A percentile compares a stretch with the other conserved stretches of the same genome.
phyloP scores from a whole-genome alignment of 2,113 vertebrate species.

The Hydropotes inermis region DNA sequence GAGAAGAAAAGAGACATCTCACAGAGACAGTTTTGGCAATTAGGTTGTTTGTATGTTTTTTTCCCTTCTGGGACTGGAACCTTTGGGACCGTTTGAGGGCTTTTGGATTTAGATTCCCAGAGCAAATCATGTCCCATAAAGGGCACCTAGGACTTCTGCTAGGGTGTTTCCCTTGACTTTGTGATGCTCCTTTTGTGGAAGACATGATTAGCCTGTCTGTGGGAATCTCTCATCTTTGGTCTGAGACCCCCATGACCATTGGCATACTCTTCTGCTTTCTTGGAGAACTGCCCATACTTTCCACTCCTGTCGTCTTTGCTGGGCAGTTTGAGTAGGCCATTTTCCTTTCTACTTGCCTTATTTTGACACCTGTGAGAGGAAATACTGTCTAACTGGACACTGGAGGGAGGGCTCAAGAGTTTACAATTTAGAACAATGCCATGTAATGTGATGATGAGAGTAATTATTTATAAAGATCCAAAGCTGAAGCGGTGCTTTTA shows the following conservation, averaged over 20 bases:
- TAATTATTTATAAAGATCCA: conserved; percentile 58
- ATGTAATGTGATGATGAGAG: conserved; percentile 42
- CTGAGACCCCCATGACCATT: not conserved
- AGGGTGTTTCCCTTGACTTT: not conserved
- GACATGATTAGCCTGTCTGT: not conserved
- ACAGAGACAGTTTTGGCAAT: not conserved
- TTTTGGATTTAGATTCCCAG: not conserved
- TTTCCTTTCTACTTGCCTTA: not conserved
- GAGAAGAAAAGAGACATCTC: not conserved
- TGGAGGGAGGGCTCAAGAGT: not conserved
- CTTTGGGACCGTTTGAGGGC: not conserved
- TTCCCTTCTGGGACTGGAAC: not conserved
- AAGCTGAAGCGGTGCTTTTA: conserved; percentile 34
- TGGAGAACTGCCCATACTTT: not conserved
- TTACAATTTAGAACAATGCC: not conserved
- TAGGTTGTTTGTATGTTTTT: not conserved
- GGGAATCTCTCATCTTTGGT: not conserved
- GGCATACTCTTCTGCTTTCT: not conserved
- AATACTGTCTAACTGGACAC: not conserved
- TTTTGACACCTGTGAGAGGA: not conserved
- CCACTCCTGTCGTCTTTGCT: not conserved
- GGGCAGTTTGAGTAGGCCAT: not conserved
- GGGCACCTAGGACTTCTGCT: not conserved
- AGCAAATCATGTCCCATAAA: not conserved
- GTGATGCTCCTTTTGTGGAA: not conserved